Evolutionary conservation across 2,888 invertebrate species (phyloP).

Genomic region (Eugnorisma glareosa): DNA sequence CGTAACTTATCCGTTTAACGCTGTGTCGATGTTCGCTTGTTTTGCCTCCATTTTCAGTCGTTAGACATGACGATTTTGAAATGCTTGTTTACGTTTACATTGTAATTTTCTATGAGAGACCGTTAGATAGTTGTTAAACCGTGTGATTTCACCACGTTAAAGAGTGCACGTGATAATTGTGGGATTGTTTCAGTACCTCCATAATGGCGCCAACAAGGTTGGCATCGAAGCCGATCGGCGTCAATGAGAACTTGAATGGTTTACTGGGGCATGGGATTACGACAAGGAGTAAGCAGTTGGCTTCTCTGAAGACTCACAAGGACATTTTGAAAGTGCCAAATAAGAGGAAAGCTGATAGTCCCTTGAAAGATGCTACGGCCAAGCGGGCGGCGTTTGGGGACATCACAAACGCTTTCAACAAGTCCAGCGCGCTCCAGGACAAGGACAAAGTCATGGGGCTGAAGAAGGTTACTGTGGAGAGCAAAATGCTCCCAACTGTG

Average conservation of each 20-base stretch:
- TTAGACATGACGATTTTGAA: constrained; percentile 80
- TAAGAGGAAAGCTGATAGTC: constrained; percentile 96
- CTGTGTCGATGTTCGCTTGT: constrained; percentile 86
- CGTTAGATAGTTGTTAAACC: constrained; percentile 34
- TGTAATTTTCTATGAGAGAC: constrained; percentile 50
- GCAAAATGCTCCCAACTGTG: constrained; percentile 86
- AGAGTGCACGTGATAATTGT: constrained; percentile 78
- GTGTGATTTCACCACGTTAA: constrained; percentile 64
- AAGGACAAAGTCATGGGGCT: constrained; percentile 82
- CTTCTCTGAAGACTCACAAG: constrained; percentile 86
- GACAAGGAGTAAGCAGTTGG: constrained; percentile 91
- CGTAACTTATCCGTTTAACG: constrained; percentile 77
- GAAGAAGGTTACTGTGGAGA: constrained; percentile 89
- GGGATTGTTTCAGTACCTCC: constrained; percentile 77
- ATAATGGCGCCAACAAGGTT: constrained; percentile 92
- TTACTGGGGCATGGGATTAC: constrained; percentile 89
- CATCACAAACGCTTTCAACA: constrained; percentile 93
- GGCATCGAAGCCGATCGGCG: constrained; percentile 88
- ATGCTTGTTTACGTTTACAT: constrained; percentile 76
- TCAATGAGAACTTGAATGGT: constrained; percentile 86
- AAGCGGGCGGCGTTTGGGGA: constrained; percentile 97
- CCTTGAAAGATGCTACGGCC: constrained; percentile 93
- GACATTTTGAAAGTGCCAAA: constrained; percentile 88
- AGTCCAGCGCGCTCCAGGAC: constrained; percentile 81
- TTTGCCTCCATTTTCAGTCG: constrained; percentile 89